These are phyloP conservation scores for Stichodactyla mertensii DNA, from an alignment of 64 coral and sea anemone species.

Conservation along the genomic window DNA sequence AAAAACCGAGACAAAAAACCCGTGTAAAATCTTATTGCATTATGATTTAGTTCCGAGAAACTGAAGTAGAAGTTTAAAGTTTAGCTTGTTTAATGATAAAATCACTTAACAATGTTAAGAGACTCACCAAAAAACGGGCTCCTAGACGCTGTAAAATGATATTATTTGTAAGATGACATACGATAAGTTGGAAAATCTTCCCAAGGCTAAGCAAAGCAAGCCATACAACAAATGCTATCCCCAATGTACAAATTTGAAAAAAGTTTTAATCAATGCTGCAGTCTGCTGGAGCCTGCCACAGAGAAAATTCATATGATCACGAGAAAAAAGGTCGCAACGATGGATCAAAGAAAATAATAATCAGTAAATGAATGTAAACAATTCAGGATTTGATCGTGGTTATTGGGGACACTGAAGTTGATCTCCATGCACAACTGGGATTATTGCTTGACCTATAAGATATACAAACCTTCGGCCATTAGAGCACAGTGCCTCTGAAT, in stretches of 20 bases:
- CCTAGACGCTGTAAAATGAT: neutral
- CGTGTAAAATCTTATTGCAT: neutral
- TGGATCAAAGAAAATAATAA: neutral
- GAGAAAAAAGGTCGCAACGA: neutral
- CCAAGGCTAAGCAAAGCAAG: neutral
- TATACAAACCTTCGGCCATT: neutral
- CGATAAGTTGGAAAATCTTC: neutral
- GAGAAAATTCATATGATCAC: neutral
- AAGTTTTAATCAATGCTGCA: neutral
- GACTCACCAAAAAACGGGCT: neutral
- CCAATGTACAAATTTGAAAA: neutral
- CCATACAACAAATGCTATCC: neutral
- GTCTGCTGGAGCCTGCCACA: neutral
- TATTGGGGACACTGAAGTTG: neutral
- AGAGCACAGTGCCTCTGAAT: neutral
- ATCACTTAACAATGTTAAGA: neutral
- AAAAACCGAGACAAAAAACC: neutral
- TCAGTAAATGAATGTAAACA: constrained; percentile 5
- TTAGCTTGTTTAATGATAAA: neutral
- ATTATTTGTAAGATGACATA: neutral
- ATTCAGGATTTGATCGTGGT: constrained; percentile 1
- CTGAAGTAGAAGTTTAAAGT: neutral
- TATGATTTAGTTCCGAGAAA: neutral
- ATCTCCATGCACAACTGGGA: neutral
- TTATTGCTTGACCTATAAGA: constrained; percentile 7